Percentiles rank a stretch among this genome's conserved stretches.
Evolutionary conservation across 1,140 invertebrate genomes (phyloP).

Genomic region (Steinernema khuongi): DNA sequence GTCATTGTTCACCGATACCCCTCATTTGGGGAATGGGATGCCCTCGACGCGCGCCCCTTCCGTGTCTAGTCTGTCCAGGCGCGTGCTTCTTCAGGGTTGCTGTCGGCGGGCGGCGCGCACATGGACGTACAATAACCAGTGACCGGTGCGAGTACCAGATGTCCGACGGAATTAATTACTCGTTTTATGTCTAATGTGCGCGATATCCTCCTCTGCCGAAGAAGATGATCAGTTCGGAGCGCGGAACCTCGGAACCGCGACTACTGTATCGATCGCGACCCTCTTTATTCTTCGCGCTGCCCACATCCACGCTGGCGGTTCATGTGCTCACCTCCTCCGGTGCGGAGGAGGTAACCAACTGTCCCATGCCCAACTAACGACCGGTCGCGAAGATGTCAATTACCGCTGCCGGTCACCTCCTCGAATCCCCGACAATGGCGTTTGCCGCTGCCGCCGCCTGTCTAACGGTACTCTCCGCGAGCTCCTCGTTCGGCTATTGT

Average conservation of each 20-base stretch:
- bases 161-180: slow-evolving; percentile 12
- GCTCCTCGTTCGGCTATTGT: not conserved
- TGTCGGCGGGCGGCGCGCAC: not conserved
- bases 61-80: not conserved
- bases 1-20: not conserved
- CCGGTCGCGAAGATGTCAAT: slow-evolving; percentile 7
- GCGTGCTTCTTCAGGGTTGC: not conserved
- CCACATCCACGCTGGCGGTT: not conserved
- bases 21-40: not conserved
- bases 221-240: too few relatives aligned
- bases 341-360: not conserved
- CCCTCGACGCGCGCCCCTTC: not conserved
- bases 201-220: not conserved
- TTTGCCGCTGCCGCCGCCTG: not conserved
- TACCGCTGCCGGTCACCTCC: not conserved
- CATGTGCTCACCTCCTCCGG: not conserved
- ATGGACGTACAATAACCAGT: not conserved
- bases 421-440: not conserved
- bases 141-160: slow-evolving; percentile 14
- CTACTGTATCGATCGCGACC: not conserved
- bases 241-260: too few relatives aligned
- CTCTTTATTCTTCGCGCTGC: not conserved
- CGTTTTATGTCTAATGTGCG: slow-evolving; percentile 13
- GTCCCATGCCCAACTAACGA: not conserved
- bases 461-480: not conserved